phyloP scores from a whole-genome alignment of 2,113 vertebrate genomes.

The Oenanthe oenanthe region DNA sequence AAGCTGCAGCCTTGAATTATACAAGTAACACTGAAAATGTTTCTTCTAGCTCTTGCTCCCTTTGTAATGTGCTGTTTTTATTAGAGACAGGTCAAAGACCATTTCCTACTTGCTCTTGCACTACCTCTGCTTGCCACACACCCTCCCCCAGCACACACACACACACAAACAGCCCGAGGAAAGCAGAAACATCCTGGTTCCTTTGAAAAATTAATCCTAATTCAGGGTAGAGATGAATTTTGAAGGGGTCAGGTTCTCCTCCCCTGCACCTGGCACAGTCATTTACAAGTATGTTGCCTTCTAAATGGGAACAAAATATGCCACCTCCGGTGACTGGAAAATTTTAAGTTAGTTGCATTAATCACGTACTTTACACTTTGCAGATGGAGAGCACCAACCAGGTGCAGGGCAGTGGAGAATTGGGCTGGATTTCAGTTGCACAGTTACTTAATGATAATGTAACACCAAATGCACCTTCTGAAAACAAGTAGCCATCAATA shows the following conservation, averaged over 20 bases:
- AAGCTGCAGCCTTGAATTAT: not conserved
- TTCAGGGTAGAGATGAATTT: not conserved
- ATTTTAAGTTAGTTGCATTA: conserved; percentile 9
- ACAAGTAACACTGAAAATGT: not conserved
- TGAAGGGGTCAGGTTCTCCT: not conserved
- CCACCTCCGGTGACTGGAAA: not conserved
- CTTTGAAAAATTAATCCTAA: conserved; percentile 34
- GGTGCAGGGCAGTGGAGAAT: not conserved
- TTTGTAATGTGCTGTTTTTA: fast-evolving
- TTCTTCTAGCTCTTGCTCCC: not conserved
- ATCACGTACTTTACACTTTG: conserved; percentile 24
- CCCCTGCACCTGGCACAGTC: conserved; percentile 34
- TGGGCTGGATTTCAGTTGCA: not conserved
- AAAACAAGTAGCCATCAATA: not conserved
- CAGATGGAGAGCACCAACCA: not conserved
- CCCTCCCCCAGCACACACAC: not conserved
- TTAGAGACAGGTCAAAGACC: not conserved
- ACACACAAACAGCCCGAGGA: not conserved
- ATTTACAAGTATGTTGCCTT: conserved; percentile 9
- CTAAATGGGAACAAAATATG: conserved; percentile 2
- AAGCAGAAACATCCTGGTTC: not conserved
- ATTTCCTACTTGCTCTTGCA: not conserved
- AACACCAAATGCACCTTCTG: not conserved
- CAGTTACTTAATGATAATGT: not conserved
- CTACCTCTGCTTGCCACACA: not conserved